phyloP scores from a whole-genome alignment of 1,140 invertebrate genomes.

The Drosophila parvula region DNA sequence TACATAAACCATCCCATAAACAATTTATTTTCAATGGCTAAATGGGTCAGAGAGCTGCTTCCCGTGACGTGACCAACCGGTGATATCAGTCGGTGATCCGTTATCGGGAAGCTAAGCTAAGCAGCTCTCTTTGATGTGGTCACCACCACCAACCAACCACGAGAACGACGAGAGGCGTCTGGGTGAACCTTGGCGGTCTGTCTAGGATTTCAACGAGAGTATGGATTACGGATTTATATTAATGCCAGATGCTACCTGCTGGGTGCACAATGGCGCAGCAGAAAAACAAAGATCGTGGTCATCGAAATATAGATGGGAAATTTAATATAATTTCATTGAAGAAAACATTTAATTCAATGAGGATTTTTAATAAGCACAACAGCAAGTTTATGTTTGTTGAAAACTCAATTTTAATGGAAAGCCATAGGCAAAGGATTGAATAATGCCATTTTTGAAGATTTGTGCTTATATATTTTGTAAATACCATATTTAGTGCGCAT shows the following conservation, averaged over 20 bases:
- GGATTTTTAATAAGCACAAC: too few relatives aligned
- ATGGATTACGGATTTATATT: constrained; percentile 17
- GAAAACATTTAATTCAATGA: neutral
- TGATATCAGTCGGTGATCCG: neutral
- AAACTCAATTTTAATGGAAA: neutral
- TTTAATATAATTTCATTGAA: neutral
- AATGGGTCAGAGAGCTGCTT: constrained; percentile 59
- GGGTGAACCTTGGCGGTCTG: constrained; percentile 61
- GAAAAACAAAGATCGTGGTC: neutral
- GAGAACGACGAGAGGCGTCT: neutral
- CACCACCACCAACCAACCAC: neutral
- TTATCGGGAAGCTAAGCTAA: constrained; percentile 27
- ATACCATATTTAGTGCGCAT: too few relatives aligned
- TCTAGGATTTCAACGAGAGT: constrained; percentile 37
- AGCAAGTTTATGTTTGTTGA: neutral
- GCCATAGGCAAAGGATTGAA: neutral
- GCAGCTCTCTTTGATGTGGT: constrained; percentile 37
- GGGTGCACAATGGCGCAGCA: constrained; percentile 27
- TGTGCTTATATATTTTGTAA: neutral
- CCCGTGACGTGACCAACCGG: constrained; percentile 8
- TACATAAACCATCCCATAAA: constrained; percentile 6
- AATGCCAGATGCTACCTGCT: neutral
- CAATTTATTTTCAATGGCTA: constrained; percentile 20
- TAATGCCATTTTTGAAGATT: neutral
- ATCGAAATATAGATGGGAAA: neutral